Conservation (phyloP, 2,113 vertebrate genomes). For the Apistogramma diplotaenia region DNA sequence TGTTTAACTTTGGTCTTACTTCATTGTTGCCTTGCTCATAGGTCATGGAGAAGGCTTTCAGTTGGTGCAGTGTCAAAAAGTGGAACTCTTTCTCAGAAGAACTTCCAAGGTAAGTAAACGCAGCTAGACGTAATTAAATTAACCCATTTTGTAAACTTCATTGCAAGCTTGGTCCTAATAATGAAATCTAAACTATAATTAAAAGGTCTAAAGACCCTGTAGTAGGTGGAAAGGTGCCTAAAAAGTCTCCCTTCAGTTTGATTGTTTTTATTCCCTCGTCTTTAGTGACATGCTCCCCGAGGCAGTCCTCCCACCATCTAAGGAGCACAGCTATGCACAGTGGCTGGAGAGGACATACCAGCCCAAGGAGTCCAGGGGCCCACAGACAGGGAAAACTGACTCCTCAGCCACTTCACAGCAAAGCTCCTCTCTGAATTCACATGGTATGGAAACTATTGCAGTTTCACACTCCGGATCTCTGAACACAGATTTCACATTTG, state of each 20-base stretch:
- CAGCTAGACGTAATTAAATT: not conserved
- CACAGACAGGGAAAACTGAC: not conserved
- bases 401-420: not conserved
- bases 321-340: slow-evolving; percentile 89
- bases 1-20: not conserved
- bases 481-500: not conserved
- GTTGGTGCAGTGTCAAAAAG: slow-evolving; percentile 81
- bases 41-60: slow-evolving; percentile 83
- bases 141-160: not conserved
- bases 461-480: not conserved
- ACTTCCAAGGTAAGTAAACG: slow-evolving; percentile 77
- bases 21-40: slow-evolving; percentile 48
- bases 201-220: not conserved
- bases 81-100: slow-evolving; percentile 76
- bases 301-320: slow-evolving; percentile 85
- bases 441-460: slow-evolving; percentile 36
- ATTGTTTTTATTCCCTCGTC: not conserved
- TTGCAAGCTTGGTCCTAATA: not conserved
- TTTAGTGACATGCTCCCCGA: slow-evolving; percentile 85
- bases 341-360: slow-evolving; percentile 82
- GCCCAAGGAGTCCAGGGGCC: slow-evolving; percentile 11
- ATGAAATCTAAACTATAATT: not conserved
- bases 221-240: not conserved
- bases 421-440: slow-evolving; percentile 10
- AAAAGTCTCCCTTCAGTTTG: not conserved